These are phyloP conservation scores for Epinephelus coioides DNA, from an alignment of 2,797 vertebrate species.

Conservation along the genomic window DNA sequence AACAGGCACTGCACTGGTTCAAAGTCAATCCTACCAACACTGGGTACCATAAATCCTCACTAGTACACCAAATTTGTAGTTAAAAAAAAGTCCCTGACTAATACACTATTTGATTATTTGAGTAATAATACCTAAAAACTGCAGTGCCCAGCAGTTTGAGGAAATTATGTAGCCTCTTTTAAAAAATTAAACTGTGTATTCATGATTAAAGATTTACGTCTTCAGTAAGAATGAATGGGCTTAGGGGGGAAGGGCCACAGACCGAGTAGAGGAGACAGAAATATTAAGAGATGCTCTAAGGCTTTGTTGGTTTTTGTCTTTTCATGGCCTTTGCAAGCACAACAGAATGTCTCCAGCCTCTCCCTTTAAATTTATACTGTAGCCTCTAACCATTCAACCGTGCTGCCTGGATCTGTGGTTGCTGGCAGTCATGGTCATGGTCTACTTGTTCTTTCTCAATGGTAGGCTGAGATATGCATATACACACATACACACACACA, in stretches of 20 bases:
- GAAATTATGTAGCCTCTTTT: neutral
- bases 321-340: neutral
- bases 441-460: slow-evolving; percentile 58
- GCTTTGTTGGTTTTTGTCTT: neutral
- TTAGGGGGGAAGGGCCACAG: neutral
- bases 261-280: neutral
- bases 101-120: neutral
- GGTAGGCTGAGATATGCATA: neutral
- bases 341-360: slow-evolving; percentile 6
- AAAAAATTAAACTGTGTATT: neutral
- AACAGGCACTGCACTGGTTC: neutral
- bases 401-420: slow-evolving; percentile 30
- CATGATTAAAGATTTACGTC: neutral
- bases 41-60: neutral
- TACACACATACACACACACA: slow-evolving; percentile 1
- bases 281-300: neutral
- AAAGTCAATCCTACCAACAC: neutral
- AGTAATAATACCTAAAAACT: neutral
- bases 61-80: neutral
- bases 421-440: slow-evolving; percentile 59
- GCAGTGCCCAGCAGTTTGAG: neutral
- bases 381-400: slow-evolving; percentile 31
- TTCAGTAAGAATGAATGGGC: neutral
- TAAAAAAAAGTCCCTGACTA: neutral
- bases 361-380: slow-evolving; percentile 21